phyloP scores from a whole-genome alignment of 1,140 invertebrate species.

The Heterodera carotae region DNA sequence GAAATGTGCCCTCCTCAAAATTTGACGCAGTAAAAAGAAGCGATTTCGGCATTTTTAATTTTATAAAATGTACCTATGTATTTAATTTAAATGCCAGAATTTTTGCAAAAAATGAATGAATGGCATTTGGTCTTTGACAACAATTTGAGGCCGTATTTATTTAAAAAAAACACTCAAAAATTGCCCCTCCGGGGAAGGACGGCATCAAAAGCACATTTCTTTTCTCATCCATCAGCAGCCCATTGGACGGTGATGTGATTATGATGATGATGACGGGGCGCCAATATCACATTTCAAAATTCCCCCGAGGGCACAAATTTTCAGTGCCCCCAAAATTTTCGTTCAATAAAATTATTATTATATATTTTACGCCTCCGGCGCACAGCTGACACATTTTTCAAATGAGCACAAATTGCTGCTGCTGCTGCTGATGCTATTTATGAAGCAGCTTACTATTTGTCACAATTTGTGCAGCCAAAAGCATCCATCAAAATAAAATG shows the following conservation, averaged over 20 bases:
- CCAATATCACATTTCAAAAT: background rate
- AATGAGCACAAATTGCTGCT: background rate
- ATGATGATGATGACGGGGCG: too few species aligned
- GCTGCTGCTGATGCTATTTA: too few species aligned
- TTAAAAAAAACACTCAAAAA: too few species aligned
- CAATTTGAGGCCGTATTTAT: too few species aligned
- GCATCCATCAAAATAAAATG: too few species aligned
- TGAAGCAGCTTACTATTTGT: too few species aligned
- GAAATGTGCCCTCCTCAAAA: background rate
- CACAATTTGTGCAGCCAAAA: background rate
- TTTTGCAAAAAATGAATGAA: conserved; percentile 21
- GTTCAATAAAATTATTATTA: background rate
- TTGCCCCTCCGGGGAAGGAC: too few species aligned
- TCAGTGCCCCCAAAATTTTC: background rate
- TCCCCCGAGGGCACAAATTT: background rate
- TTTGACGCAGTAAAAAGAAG: background rate
- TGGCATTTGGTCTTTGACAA: conserved; percentile 9
- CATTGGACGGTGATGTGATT: too few species aligned
- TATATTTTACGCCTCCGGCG: background rate
- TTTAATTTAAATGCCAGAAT: conserved; percentile 1
- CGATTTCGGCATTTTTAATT: too few species aligned
- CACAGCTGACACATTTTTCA: too few species aligned
- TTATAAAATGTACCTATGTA: conserved; percentile 5
- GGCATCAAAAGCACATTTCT: too few species aligned
- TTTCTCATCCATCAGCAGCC: too few species aligned